Base-by-base conservation (phyloP, 2,888 invertebrate genomes). In the Drosophila neonasuta region DNA sequence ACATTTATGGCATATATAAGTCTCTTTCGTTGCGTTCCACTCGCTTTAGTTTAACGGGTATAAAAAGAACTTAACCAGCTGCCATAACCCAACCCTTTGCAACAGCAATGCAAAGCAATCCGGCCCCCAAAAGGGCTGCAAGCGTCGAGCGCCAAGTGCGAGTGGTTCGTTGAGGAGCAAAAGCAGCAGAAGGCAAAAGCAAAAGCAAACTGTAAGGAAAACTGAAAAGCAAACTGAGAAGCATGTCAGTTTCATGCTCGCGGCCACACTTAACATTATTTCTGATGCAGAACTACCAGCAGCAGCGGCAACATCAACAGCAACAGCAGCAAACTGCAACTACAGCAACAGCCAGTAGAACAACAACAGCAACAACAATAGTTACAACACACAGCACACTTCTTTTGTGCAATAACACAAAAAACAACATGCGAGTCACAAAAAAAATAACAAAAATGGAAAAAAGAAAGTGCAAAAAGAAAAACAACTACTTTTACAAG, bases 211-310 rank as follows among this genome's bases (percentile, higher is more conserved):
- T 65, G 50, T 44, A 64, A 52, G 45, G 8, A 60, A 61, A 74
- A 60, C 57, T 60, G 71, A 79, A 72, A 76, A 65, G 73, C 59
- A 69, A 77, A 75, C 68, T 75, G 68, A 80, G 76, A 87, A 85
- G 79, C 79, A 83, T 86, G 88, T 84, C 85, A 88, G 84, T 78
- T 86, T 77, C 80, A 74, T 77, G 85, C 88, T 86, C 64, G 86
- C 79, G 85, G 85, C 88, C 73, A 72, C 87, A 85, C 85, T 85
- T 85, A 85, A 88, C 84, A 88, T 85, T 87, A 88, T 88, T 85
- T 84, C 49, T 74, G 76, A 75, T 82, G 86, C 85, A 66, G 58
- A 61, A 52, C 56, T 49, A 67, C 24, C 44, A 54, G 46, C 58
- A 49, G 32, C 56, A 51, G n/a, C 13, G 61, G n/a, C 36, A 36